Percentiles rank a stretch among this genome's conserved stretches.
phyloP scores from a whole-genome alignment of 1,140 invertebrate species.

The Drosophila sulfurigaster region DNA sequence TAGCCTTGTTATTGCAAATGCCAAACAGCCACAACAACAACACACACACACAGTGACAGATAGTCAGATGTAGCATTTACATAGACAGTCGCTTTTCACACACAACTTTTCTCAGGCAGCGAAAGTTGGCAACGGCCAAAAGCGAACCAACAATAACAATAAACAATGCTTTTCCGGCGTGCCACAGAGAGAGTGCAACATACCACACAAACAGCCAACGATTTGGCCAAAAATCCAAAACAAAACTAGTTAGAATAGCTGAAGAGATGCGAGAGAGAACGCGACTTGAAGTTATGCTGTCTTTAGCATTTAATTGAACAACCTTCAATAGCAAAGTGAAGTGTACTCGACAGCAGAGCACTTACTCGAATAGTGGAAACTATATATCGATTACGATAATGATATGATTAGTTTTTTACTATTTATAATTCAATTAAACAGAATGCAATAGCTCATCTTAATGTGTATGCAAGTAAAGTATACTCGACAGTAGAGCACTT shows the following conservation, averaged over 20 bases:
- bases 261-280: neutral
- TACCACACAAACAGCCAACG: conserved; percentile 40
- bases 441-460: too few species aligned
- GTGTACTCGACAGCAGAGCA: too few species aligned
- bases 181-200: conserved; percentile 50
- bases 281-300: conserved; percentile 5
- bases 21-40: conserved; percentile 17
- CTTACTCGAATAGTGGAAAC: too few species aligned
- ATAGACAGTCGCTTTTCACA: conserved; percentile 49
- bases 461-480: too few species aligned
- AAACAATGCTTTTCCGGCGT: conserved; percentile 59
- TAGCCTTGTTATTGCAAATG: conserved; percentile 58
- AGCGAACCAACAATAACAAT: conserved; percentile 36
- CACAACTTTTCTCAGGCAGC: conserved; percentile 58
- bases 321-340: too few species aligned
- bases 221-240: conserved; percentile 37
- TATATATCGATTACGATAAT: too few species aligned
- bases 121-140: conserved; percentile 45
- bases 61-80: conserved; percentile 30
- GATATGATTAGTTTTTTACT: too few species aligned
- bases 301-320: too few species aligned
- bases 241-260: conserved; percentile 2
- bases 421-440: too few species aligned
- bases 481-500: too few species aligned
- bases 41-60: conserved; percentile 7